A percentile compares a stretch with the other conserved stretches of the same genome.
phyloP scores from a whole-genome alignment of 2,113 vertebrate species.

The Pyxicephalus adspersus region DNA sequence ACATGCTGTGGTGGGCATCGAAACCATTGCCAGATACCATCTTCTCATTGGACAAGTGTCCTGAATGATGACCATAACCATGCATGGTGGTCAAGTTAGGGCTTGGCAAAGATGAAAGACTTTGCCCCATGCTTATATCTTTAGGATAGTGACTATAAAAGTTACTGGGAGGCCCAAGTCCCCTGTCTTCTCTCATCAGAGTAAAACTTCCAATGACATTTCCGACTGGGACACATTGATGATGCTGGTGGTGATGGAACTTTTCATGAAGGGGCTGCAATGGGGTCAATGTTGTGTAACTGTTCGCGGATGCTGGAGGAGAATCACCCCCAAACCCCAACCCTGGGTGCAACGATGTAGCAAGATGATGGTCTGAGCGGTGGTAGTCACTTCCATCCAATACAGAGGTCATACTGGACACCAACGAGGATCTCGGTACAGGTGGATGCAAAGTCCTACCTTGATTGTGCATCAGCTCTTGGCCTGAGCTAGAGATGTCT shows the following conservation, averaged over 20 bases:
- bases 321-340: conserved; percentile 81
- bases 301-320: conserved; percentile 72
- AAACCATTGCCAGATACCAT: conserved; percentile 73
- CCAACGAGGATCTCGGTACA: conserved; percentile 77
- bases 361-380: conserved; percentile 68
- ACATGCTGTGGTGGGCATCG: conserved; percentile 75
- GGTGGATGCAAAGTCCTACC: conserved; percentile 76
- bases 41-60: conserved; percentile 70
- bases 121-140: conserved; percentile 76
- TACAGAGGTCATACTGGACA: conserved; percentile 70
- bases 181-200: conserved; percentile 79
- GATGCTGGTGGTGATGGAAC: conserved; percentile 72
- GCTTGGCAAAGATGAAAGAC: conserved; percentile 71
- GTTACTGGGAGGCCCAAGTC: conserved; percentile 69
- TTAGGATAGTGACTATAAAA: conserved; percentile 83
- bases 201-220: conserved; percentile 84
- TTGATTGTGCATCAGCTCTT: conserved; percentile 76
- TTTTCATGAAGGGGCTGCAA: conserved; percentile 82
- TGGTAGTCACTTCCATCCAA: conserved; percentile 68
- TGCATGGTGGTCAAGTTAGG: conserved; percentile 59
- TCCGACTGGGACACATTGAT: conserved; percentile 79
- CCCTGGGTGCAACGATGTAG: conserved; percentile 76
- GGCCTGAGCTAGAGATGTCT: conserved; percentile 79
- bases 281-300: conserved; percentile 81
- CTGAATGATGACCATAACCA: conserved; percentile 67